These are phyloP conservation scores for Apostichopus californicus DNA, from an alignment of 35 echinoderm and acorn worm species.

Conservation along the genomic window DNA sequence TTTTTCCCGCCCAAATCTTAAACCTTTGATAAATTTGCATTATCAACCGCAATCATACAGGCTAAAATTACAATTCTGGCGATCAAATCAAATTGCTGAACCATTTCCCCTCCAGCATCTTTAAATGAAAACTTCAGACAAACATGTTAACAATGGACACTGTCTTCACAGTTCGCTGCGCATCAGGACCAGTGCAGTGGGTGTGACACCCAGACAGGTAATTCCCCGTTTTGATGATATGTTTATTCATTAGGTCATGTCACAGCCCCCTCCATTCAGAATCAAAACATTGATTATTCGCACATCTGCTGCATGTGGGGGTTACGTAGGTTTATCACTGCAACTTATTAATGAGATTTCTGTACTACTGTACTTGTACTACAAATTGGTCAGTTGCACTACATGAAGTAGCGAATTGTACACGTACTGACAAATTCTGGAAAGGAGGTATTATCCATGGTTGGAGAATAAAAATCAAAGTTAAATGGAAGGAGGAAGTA, in stretches of 20 bases:
- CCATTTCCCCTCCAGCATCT: too few relatives aligned
- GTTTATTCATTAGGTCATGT: background rate
- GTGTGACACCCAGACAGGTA: background rate
- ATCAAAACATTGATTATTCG: constrained; percentile 9
- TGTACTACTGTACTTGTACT: background rate
- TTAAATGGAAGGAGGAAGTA: constrained; percentile 42
- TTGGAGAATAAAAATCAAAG: background rate
- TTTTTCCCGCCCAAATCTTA: too few relatives aligned
- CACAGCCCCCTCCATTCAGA: background rate
- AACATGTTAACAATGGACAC: too few relatives aligned
- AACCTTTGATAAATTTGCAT: too few relatives aligned
- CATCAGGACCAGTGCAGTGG: too few relatives aligned
- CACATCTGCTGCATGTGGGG: background rate
- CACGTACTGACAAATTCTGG: background rate
- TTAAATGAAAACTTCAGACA: too few relatives aligned
- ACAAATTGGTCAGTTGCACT: constrained; percentile 29
- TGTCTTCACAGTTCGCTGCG: too few relatives aligned
- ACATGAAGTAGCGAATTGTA: background rate
- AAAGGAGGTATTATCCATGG: background rate
- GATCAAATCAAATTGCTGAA: too few relatives aligned
- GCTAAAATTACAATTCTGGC: too few relatives aligned
- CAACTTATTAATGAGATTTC: background rate
- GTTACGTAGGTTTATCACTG: too few relatives aligned
- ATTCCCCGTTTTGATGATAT: background rate
- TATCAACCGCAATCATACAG: too few relatives aligned